phyloP scores from a whole-genome alignment of 2,797 vertebrate genomes.

The Thamnophis elegans region DNA sequence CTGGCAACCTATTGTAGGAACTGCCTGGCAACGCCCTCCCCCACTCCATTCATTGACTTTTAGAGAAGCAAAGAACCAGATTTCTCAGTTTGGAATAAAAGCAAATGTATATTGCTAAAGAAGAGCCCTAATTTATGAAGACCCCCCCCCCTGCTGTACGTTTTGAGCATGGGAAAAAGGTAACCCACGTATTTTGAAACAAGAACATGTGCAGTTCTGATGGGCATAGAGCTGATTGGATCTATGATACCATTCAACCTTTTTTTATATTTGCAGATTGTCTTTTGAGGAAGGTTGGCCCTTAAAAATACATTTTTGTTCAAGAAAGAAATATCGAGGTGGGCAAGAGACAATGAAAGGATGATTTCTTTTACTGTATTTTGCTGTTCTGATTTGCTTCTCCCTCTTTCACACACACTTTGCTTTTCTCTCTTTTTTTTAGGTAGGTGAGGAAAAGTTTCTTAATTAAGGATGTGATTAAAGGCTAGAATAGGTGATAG shows the following conservation, averaged over 20 bases:
- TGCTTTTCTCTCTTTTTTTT: too few species aligned
- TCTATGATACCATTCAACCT: not conserved
- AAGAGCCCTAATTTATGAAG: not conserved
- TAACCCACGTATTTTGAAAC: not conserved
- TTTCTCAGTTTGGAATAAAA: not conserved
- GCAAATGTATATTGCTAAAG: not conserved
- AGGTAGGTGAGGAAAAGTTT: too few species aligned
- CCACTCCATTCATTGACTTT: not conserved
- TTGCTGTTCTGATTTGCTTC: too few species aligned
- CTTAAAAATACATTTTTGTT: not conserved
- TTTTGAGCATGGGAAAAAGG: not conserved
- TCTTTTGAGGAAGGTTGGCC: not conserved
- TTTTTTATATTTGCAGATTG: not conserved
- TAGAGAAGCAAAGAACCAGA: not conserved
- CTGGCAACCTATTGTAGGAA: not conserved
- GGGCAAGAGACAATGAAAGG: too few species aligned
- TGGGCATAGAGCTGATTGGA: not conserved
- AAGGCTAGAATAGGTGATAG: too few species aligned
- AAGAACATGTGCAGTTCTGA: not conserved
- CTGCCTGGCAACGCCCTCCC: not conserved
- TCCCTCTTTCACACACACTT: too few species aligned
- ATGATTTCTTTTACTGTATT: too few species aligned
- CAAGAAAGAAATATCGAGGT: not conserved
- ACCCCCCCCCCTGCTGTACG: accelerated
- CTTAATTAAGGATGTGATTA: too few species aligned